These are phyloP conservation scores for Sinhomidia bicolor DNA, from an alignment of 2,888 invertebrate species.

Conservation along the genomic window DNA sequence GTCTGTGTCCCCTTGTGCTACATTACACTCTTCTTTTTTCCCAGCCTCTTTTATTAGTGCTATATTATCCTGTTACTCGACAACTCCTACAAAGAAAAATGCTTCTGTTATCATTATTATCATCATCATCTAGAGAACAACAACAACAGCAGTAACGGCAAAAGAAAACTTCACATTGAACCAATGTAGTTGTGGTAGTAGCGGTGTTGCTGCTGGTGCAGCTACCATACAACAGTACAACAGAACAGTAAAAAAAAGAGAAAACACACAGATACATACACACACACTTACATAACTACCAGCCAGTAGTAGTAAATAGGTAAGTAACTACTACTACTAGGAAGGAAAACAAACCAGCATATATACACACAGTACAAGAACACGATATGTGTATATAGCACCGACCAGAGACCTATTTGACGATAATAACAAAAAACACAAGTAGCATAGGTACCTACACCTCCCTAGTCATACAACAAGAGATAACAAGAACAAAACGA, in stretches of 20 bases:
- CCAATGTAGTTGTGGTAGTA: neutral
- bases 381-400: neutral
- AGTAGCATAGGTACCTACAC: neutral
- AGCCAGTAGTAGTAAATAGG: neutral
- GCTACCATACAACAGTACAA: no score
- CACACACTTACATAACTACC: neutral
- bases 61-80: slow-evolving; percentile 15
- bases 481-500: neutral
- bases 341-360: neutral
- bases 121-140: neutral
- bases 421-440: slow-evolving; percentile 8
- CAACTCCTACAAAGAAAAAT: neutral
- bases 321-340: neutral
- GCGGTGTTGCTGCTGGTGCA: neutral
- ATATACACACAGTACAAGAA: neutral
- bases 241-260: neutral
- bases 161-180: neutral
- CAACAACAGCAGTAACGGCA: neutral
- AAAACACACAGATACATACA: neutral
- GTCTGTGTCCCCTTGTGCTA: slow-evolving; percentile 33
- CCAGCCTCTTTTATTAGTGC: neutral
- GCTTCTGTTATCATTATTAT: slow-evolving; percentile 9
- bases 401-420: slow-evolving; percentile 42
- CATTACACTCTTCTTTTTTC: slow-evolving; percentile 38
- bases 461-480: no score